phyloP scores from a whole-genome alignment of 2,113 vertebrate genomes.

The Cardinalis cardinalis region DNA sequence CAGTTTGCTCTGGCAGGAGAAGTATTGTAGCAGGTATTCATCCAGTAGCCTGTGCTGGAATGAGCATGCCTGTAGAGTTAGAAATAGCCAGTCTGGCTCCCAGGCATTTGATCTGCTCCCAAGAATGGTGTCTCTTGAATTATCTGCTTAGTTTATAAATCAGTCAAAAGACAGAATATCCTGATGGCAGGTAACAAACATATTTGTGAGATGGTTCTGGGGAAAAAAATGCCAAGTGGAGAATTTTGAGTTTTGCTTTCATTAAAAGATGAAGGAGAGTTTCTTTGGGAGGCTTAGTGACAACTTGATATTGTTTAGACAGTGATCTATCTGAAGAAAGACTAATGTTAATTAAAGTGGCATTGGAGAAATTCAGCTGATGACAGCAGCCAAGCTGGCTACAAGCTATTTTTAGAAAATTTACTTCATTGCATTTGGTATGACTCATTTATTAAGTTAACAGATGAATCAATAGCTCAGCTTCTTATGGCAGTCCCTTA shows the following conservation, averaged over 20 bases:
- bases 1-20: not conserved
- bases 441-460: conserved; percentile 61
- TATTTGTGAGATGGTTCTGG: not conserved
- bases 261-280: not conserved
- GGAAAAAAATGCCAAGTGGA: not conserved
- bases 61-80: not conserved
- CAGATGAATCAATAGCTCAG: conserved; percentile 19
- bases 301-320: conserved; percentile 32
- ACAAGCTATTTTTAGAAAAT: conserved; percentile 58
- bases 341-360: conserved; percentile 61
- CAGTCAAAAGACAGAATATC: not conserved
- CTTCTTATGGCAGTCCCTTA: not conserved
- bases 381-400: conserved; percentile 56
- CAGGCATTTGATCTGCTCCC: not conserved
- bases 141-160: not conserved
- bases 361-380: conserved; percentile 35
- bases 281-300: conserved; percentile 7
- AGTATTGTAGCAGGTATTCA: not conserved
- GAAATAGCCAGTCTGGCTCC: not conserved
- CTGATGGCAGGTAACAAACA: not conserved
- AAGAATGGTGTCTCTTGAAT: not conserved
- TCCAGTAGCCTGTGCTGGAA: not conserved
- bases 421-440: not conserved
- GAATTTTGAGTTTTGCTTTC: not conserved
- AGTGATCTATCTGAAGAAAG: conserved; percentile 35